These are phyloP conservation scores for Phyllostomus discolor DNA, from an alignment of 2,113 vertebrate genomes.

Conservation along the genomic window DNA sequence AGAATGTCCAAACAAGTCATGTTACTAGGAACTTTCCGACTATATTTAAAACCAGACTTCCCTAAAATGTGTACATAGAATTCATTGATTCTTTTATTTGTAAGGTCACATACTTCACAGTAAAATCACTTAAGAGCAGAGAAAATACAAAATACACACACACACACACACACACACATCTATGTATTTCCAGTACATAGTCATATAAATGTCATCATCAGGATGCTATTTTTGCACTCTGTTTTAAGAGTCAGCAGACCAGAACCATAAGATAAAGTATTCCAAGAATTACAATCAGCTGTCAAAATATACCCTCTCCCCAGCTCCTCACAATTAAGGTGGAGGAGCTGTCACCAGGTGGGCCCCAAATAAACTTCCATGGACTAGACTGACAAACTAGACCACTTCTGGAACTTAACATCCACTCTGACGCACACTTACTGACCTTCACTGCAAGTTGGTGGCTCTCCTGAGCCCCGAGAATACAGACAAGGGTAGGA, in stretches of 20 bases:
- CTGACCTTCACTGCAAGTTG: not conserved
- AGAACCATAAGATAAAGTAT: slow-evolving; percentile 16
- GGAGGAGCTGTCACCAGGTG: not conserved
- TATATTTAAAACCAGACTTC: not conserved
- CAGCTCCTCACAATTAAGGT: not conserved
- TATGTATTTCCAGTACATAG: not conserved
- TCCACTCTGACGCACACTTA: not conserved
- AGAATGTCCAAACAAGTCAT: not conserved
- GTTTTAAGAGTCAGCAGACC: slow-evolving; percentile 9
- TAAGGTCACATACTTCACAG: not conserved
- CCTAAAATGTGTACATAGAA: not conserved
- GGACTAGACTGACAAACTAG: slow-evolving; percentile 5
- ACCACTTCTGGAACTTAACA: slow-evolving; percentile 6
- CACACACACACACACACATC: not conserved
- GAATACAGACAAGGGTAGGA: not conserved
- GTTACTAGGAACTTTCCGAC: not conserved
- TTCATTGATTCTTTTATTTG: slow-evolving; percentile 19
- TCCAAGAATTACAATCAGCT: slow-evolving; percentile 39
- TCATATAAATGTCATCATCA: slow-evolving; percentile 1
- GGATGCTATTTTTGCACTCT: slow-evolving; percentile 19
- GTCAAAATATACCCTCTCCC: slow-evolving; percentile 38
- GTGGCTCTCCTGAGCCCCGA: not conserved
- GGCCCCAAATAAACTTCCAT: not conserved
- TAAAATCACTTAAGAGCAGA: slow-evolving; percentile 17
- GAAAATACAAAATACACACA: not conserved